Conservation (phyloP, 2,888 invertebrate genomes). For the Leucophenga maculata region DNA sequence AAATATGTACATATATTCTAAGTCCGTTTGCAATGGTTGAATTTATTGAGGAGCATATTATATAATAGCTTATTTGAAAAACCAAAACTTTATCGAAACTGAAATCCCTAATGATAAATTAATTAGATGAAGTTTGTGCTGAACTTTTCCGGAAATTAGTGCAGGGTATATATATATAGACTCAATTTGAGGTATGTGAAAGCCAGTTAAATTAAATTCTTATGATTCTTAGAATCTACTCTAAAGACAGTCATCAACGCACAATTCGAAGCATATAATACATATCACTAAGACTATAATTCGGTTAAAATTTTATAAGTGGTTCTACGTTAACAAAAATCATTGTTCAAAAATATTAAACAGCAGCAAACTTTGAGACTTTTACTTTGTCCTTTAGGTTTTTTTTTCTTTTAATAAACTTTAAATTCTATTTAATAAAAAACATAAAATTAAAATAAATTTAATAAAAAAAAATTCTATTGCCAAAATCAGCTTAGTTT, state of each 20-base stretch:
- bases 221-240: too few species aligned
- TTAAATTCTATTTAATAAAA: not conserved
- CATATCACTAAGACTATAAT: not conserved
- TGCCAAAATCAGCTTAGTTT: slow-evolving; percentile 17
- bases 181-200: too few species aligned
- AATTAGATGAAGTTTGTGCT: too few species aligned
- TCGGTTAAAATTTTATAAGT: not conserved
- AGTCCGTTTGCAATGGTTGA: too few species aligned
- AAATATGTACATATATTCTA: too few species aligned
- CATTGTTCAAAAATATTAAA: not conserved
- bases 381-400: not conserved
- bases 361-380: not conserved
- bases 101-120: too few species aligned
- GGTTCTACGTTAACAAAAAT: too few species aligned
- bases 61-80: too few species aligned
- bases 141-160: not conserved
- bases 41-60: too few species aligned
- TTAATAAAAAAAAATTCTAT: not conserved
- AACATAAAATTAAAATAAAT: not conserved
- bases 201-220: too few species aligned
- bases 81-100: too few species aligned
- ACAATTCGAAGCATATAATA: not conserved
- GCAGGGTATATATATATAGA: not conserved
- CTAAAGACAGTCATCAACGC: not conserved
- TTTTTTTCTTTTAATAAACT: not conserved